Percentiles rank a stretch among this genome's conserved stretches.
Conservation (phyloP, 2,113 vertebrate genomes). For the Tamias sibiricus region DNA sequence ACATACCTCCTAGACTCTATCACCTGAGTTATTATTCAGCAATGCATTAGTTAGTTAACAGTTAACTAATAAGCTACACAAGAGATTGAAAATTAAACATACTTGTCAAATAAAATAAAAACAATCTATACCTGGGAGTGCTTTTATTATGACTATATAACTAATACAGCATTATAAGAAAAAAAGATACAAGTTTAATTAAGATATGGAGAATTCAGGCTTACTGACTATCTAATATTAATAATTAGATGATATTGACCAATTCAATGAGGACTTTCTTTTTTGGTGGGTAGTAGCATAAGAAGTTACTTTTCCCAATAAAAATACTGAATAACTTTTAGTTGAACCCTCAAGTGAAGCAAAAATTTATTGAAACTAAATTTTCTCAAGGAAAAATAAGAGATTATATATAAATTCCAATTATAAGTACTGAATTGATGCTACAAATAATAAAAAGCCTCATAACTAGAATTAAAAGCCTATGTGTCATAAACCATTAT, state of each 20-base stretch:
- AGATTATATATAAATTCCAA: neutral
- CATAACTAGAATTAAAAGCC: neutral
- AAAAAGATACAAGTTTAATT: neutral
- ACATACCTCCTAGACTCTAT: neutral
- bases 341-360: neutral
- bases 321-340: neutral
- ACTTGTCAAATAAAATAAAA: constrained; percentile 3
- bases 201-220: neutral
- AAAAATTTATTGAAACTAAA: neutral
- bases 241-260: neutral
- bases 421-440: neutral
- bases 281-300: neutral
- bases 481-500: neutral
- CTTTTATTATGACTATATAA: constrained; percentile 5
- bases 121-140: neutral
- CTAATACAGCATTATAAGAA: neutral
- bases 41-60: neutral
- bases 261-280: neutral
- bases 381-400: neutral
- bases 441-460: neutral
- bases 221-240: neutral
- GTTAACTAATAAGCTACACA: constrained; percentile 2
- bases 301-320: neutral
- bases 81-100: neutral
- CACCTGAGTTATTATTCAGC: neutral